A percentile compares a stretch with the other conserved stretches of the same genome.
Conservation (phyloP, 1,140 invertebrate genomes). For the Eueides isabella region DNA sequence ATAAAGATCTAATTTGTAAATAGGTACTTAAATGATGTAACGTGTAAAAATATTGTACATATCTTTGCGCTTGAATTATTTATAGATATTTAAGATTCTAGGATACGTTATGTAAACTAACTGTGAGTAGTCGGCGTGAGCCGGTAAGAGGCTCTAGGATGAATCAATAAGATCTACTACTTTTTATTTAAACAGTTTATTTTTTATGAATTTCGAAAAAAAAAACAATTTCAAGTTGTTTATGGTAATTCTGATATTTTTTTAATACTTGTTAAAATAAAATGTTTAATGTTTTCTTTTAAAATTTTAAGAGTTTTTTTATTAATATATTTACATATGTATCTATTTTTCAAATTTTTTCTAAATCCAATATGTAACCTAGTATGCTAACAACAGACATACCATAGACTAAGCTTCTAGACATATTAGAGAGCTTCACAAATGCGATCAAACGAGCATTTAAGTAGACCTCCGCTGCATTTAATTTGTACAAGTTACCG, state of each 20-base stretch:
- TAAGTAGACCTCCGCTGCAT: conserved; percentile 56
- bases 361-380: conserved; percentile 16
- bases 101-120: conserved; percentile 58
- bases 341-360: conserved; percentile 1
- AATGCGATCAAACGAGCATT: conserved; percentile 48
- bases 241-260: conserved; percentile 17
- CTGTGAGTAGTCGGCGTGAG: conserved; percentile 4
- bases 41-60: conserved; percentile 82
- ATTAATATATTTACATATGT: background rate
- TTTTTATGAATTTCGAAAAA: conserved; percentile 20
- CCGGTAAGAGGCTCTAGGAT: conserved; percentile 36
- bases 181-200: conserved; percentile 31
- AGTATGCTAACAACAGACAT: conserved; percentile 47
- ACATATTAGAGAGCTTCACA: conserved; percentile 66
- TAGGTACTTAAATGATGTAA: conserved; percentile 81
- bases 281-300: conserved; percentile 5
- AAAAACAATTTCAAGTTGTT: conserved; percentile 17
- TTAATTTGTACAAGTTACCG: conserved; percentile 57
- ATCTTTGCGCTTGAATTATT: conserved; percentile 81
- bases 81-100: conserved; percentile 73
- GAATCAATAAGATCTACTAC: conserved; percentile 6
- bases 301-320: conserved; percentile 4
- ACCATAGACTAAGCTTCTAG: conserved; percentile 74
- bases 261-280: background rate
- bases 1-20: conserved; percentile 82